Conservation (phyloP, 2,113 vertebrate species). For the Ophthalmolycus amberensis region DNA sequence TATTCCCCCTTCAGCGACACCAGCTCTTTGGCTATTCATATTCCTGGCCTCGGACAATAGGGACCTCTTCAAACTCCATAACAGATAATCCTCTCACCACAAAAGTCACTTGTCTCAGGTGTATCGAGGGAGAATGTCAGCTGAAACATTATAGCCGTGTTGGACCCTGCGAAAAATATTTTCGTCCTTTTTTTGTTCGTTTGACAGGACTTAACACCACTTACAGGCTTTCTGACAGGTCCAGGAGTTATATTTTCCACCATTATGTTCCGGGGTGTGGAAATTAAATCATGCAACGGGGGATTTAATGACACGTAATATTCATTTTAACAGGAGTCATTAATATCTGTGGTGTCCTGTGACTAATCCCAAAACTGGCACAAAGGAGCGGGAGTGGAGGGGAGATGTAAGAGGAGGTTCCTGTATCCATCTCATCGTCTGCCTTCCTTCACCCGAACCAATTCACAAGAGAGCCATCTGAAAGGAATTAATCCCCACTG, state of each 20-base stretch:
- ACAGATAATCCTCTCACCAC: conserved; percentile 74
- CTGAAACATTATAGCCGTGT: conserved; percentile 80
- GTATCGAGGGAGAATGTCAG: conserved; percentile 79
- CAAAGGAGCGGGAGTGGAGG: conserved; percentile 55
- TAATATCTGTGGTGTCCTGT: conserved; percentile 78
- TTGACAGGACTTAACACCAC: conserved; percentile 77
- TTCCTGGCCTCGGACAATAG: conserved; percentile 69
- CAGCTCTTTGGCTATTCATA: conserved; percentile 79
- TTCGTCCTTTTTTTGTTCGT: conserved; percentile 74
- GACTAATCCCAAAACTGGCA: conserved; percentile 78
- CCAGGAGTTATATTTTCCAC: conserved; percentile 68
- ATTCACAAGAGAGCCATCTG: conserved; percentile 51
- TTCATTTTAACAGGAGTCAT: conserved; percentile 75
- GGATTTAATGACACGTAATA: conserved; percentile 78
- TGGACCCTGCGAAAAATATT: conserved; percentile 68
- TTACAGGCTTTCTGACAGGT: conserved; percentile 68
- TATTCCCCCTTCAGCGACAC: conserved; percentile 40
- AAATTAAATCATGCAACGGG: conserved; percentile 76
- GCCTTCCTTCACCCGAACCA: conserved; percentile 23
- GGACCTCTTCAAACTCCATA: conserved; percentile 77
- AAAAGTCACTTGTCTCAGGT: conserved; percentile 84
- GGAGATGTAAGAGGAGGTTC: conserved; percentile 32
- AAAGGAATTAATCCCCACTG: conserved; percentile 52
- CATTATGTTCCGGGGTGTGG: conserved; percentile 70
- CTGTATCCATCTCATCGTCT: conserved; percentile 37